phyloP scores from a whole-genome alignment of 2,113 vertebrate species.

The Ranitomeya imitator region DNA sequence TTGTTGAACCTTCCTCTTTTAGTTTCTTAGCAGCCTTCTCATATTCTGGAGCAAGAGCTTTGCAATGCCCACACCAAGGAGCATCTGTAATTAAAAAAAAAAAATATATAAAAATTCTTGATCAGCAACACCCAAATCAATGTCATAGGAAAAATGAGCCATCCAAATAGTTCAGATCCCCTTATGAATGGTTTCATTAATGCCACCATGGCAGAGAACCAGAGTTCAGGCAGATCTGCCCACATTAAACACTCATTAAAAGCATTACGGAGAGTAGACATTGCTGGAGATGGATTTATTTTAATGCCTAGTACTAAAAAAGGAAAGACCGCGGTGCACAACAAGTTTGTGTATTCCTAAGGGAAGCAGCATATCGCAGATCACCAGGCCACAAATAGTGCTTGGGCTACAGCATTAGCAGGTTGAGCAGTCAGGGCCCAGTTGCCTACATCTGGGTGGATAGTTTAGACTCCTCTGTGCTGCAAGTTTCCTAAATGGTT shows the following conservation, averaged over 20 bases:
- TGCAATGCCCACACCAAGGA: slow-evolving; percentile 98
- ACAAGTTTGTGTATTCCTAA: background rate
- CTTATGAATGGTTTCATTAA: background rate
- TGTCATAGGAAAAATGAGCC: too few relatives aligned
- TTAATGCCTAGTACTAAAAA: slow-evolving; percentile 3
- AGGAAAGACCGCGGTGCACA: slow-evolving; percentile 11
- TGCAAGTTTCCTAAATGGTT: too few relatives aligned
- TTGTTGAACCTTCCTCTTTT: slow-evolving; percentile 82
- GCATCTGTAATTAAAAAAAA: slow-evolving; percentile 76
- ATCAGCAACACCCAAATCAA: background rate
- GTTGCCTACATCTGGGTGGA: background rate
- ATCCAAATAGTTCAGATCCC: background rate
- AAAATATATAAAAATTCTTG: background rate
- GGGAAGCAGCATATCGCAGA: background rate
- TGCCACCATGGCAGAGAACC: background rate
- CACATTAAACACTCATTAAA: slow-evolving; percentile 22
- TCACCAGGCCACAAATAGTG: slow-evolving; percentile 10
- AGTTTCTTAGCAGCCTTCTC: slow-evolving; percentile 88
- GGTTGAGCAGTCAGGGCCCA: background rate
- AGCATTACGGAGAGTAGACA: slow-evolving; percentile 3
- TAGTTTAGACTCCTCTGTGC: too few relatives aligned
- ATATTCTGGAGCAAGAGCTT: slow-evolving; percentile 91
- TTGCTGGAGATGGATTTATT: slow-evolving; percentile 3
- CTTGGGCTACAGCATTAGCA: background rate
- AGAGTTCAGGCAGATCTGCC: background rate